These are phyloP conservation scores for Trissolcus japonicus DNA, from an alignment of 2,888 invertebrate species.

Conservation along the genomic window DNA sequence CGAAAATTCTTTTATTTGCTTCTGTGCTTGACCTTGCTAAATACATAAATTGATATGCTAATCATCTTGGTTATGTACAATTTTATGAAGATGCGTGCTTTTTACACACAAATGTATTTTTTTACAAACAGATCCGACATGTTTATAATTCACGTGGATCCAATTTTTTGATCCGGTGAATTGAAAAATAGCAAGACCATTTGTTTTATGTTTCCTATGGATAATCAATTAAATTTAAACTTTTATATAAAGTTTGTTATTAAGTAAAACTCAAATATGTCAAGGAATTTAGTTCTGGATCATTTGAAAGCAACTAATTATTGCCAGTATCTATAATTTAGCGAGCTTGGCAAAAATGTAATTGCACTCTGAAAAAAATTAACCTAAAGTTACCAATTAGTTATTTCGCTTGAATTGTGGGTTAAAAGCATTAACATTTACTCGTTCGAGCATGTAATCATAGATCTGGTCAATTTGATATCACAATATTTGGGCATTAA, in stretches of 20 bases:
- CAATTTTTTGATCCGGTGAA: too few species aligned
- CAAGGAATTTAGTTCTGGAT: too few species aligned
- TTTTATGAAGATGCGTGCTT: constrained; percentile 8
- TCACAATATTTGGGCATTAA: neutral
- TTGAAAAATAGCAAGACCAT: too few species aligned
- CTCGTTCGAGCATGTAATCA: constrained; percentile 3
- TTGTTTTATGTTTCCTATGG: too few species aligned
- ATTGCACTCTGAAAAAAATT: too few species aligned
- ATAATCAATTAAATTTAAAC: too few species aligned
- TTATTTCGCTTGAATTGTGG: constrained; percentile 1
- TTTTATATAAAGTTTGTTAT: too few species aligned
- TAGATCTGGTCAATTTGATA: neutral
- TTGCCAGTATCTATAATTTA: too few species aligned
- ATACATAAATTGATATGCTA: constrained; percentile 52
- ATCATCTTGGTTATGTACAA: constrained; percentile 31
- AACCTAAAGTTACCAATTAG: neutral
- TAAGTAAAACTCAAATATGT: too few species aligned
- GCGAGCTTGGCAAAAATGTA: too few species aligned
- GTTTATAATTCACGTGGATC: too few species aligned
- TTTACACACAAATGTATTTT: neutral
- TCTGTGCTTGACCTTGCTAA: constrained; percentile 55
- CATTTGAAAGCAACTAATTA: too few species aligned
- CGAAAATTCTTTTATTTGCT: constrained; percentile 47
- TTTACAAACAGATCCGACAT: neutral
- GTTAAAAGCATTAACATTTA: neutral